Percentiles rank a stretch among this genome's conserved stretches.
These are phyloP conservation scores for Nomada fucata DNA, from an alignment of 2,888 invertebrate species.

Conservation along the genomic window DNA sequence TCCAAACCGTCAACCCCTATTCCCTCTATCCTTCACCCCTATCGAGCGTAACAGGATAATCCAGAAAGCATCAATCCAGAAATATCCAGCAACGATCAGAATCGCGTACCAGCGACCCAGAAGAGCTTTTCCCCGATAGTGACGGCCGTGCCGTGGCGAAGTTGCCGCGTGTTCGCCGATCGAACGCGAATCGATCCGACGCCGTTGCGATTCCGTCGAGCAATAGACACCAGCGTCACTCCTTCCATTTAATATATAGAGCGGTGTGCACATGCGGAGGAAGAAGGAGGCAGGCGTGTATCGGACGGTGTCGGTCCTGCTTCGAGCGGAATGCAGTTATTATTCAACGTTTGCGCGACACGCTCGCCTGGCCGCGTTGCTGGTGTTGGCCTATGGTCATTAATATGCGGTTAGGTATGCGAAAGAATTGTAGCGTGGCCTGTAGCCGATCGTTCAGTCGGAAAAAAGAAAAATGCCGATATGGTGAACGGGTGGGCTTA, in stretches of 20 bases:
- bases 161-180: background rate
- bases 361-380: constrained; percentile 72
- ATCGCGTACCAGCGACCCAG: background rate
- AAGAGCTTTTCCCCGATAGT: background rate
- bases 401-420: constrained; percentile 71
- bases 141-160: background rate
- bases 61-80: background rate
- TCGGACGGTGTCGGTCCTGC: constrained; percentile 22
- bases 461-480: constrained; percentile 40
- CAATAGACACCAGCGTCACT: constrained; percentile 57
- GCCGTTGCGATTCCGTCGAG: constrained; percentile 44
- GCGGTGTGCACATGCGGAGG: constrained; percentile 18
- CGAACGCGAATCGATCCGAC: constrained; percentile 33
- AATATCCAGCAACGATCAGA: background rate
- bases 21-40: background rate
- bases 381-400: constrained; percentile 56
- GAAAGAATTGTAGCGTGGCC: constrained; percentile 65
- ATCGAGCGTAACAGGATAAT: too few relatives aligned
- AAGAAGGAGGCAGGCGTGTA: constrained; percentile 28
- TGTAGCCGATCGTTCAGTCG: constrained; percentile 29
- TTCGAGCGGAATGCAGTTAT: constrained; percentile 77
- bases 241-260: constrained; percentile 66
- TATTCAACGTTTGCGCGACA: constrained; percentile 79
- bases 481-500: constrained; percentile 54
- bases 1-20: background rate